Base-by-base conservation (phyloP, 1,140 invertebrate genomes). In the Zaprionus camerounensis region DNA sequence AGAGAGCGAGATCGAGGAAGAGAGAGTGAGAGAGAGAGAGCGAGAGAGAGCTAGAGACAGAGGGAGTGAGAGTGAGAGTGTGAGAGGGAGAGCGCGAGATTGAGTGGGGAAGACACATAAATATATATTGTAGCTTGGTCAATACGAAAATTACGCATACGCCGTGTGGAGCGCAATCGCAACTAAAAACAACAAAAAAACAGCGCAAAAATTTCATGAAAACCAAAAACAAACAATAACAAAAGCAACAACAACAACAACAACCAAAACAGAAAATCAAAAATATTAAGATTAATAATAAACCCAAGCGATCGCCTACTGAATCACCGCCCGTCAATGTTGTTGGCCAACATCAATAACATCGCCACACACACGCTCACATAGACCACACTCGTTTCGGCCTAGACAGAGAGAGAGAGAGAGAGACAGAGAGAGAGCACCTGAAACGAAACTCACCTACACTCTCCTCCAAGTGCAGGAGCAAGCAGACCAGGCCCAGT, bases 131-230 rank as follows among this genome's bases (percentile, higher is more conserved):
- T 68, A 73, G 72, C 74, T 78, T 85, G 74, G 73, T 70, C 59
- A 81, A 84, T 65, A 78, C 49, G 68, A 64, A 77, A 76, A 87
- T 84, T 81, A 78, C 84, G 81, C 81, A 87, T 87, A 87, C 84
- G 84, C 81, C 84, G 77, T 62, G 83, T 83, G 78, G 81, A 87
- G 69, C 80, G 62, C 73, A 76, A 63, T 69, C 58, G 59, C 31
- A 58, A 38, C 53, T 44, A 61, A 76, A 69, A 79, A 69, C 44
- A 36, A 49, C 53, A 67, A 49, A 44, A 26, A 12, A 46, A 34
- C 44, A 34, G 26, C 64, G 59, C 28, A 61, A 66, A 49, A 12
- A 49, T 11, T 11, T 7, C 28, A 49, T 49, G 9, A 22, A 38
- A 11, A 36, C 36, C 12, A 55, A 24, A 9, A 13, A 51, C 17